Percentiles rank a stretch among this genome's conserved stretches.
Conservation (phyloP, 1,140 invertebrate genomes). For the Meteorus sp. region DNA sequence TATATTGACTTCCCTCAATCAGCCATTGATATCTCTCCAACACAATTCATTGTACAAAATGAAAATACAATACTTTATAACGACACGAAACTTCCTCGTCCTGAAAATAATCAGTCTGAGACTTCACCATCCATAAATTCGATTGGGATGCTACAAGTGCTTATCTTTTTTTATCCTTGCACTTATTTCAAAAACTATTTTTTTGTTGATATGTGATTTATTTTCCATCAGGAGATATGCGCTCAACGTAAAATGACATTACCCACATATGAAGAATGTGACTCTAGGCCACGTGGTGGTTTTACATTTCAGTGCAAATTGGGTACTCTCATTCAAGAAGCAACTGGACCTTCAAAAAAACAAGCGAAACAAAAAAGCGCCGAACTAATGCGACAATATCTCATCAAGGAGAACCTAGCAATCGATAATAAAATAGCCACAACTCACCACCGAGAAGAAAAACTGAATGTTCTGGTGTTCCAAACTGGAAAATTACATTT, state of each 20-base stretch:
- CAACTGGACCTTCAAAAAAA: not conserved
- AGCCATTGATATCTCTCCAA: not conserved
- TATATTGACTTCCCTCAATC: not conserved
- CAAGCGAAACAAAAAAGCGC: slow-evolving; percentile 10
- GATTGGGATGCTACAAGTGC: slow-evolving; percentile 7
- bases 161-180: not conserved
- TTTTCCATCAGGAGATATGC: slow-evolving; percentile 1
- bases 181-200: not conserved
- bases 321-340: not conserved
- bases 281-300: not conserved
- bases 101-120: not conserved
- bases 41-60: not conserved
- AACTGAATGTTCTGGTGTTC: not conserved
- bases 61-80: too few species aligned
- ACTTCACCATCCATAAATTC: not conserved
- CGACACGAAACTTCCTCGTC: not conserved
- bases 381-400: not conserved
- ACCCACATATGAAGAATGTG: not conserved
- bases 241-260: not conserved
- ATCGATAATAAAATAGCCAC: not conserved
- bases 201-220: not conserved
- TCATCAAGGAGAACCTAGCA: not conserved
- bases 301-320: slow-evolving; percentile 9
- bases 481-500: not conserved
- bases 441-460: too few species aligned